Percentiles rank a stretch among this genome's conserved stretches.
Evolutionary conservation across 2,797 vertebrate genomes (phyloP).

Genomic region (Smutsia temminckii): DNA sequence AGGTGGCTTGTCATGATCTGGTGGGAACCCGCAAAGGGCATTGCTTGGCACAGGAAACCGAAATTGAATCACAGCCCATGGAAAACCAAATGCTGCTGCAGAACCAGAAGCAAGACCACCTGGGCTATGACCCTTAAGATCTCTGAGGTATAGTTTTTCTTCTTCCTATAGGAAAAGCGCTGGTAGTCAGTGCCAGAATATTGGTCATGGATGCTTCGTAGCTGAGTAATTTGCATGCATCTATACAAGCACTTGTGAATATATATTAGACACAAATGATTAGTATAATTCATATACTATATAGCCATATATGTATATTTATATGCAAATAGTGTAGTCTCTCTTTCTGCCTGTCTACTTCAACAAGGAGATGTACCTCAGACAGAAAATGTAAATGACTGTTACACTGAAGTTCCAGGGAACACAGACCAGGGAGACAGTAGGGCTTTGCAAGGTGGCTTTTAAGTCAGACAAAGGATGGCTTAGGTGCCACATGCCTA

Average conservation of each 20-base stretch:
- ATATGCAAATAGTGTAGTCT: no score
- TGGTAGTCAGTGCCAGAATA: accelerated
- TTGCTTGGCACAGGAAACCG: not conserved
- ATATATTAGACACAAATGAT: no score
- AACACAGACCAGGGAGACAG: not conserved
- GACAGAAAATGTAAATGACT: not conserved
- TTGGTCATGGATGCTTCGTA: no score
- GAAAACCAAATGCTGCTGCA: accelerated
- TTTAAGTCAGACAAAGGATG: not conserved
- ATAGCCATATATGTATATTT: accelerated
- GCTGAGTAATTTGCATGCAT: no score
- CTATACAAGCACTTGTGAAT: not conserved
- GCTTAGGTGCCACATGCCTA: not conserved
- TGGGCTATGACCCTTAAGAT: accelerated
- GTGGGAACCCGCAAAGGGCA: accelerated
- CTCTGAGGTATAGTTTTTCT: not conserved
- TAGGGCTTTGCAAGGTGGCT: accelerated
- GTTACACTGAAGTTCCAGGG: not conserved
- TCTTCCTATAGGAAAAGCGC: not conserved
- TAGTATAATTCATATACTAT: no score
- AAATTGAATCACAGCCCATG: no score
- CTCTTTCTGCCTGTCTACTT: not conserved
- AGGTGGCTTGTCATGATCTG: no score
- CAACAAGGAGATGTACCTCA: no score
- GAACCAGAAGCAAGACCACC: not conserved